Evolutionary conservation across 1,140 invertebrate genomes (phyloP).

Genomic region (Drosophila ambigua): DNA sequence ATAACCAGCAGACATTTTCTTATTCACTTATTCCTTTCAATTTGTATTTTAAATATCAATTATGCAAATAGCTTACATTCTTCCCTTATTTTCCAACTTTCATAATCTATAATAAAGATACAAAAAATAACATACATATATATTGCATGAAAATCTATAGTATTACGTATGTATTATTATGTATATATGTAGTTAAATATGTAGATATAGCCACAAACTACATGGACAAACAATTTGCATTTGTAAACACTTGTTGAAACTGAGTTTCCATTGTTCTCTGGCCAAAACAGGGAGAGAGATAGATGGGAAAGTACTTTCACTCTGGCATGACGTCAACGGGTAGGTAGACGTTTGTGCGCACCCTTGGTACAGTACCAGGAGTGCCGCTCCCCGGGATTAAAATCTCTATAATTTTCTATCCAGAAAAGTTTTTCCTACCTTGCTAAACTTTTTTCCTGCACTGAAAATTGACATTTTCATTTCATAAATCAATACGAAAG

Average conservation of each 20-base stretch:
- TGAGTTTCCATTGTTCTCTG: constrained; percentile 23
- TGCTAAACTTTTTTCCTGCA: constrained; percentile 19
- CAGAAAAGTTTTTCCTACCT: constrained; percentile 23
- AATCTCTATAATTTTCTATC: constrained; percentile 23
- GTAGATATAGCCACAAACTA: constrained; percentile 47
- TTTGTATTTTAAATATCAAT: constrained; percentile 76
- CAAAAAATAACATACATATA: background rate
- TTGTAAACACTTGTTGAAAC: constrained; percentile 28
- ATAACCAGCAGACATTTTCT: constrained; percentile 2
- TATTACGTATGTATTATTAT: constrained; percentile 28
- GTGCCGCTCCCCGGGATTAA: constrained; percentile 39
- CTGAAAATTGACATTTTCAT: constrained; percentile 16
- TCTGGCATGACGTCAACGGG: constrained; percentile 28
- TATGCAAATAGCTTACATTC: constrained; percentile 59
- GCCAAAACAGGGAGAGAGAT: background rate
- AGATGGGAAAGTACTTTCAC: too few species aligned
- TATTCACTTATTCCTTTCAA: constrained; percentile 30
- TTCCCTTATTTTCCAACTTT: constrained; percentile 42
- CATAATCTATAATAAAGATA: constrained; percentile 56
- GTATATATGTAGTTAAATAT: constrained; percentile 14
- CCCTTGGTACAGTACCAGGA: background rate
- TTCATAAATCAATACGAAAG: constrained; percentile 37
- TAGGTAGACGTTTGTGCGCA: constrained; percentile 8
- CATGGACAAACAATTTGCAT: constrained; percentile 60
- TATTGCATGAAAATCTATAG: background rate